These are phyloP conservation scores for Scaptodrosophila lebanonensis DNA, from an alignment of 1,140 invertebrate genomes.

Conservation along the genomic window DNA sequence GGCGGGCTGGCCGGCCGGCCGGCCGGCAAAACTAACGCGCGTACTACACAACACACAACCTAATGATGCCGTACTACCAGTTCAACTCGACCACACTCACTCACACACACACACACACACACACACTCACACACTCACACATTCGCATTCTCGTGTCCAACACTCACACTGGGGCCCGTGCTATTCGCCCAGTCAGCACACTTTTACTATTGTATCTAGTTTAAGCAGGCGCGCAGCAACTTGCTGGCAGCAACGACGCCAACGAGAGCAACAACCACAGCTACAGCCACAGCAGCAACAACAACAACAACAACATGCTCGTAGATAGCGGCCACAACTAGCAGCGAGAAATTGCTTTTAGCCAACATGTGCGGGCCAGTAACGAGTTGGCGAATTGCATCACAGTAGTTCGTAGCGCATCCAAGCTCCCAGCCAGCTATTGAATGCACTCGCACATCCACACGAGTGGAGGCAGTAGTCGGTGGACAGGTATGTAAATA, in stretches of 20 bases:
- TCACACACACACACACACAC: slow-evolving; percentile 1
- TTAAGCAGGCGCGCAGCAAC: slow-evolving; percentile 70
- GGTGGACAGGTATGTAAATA: no score
- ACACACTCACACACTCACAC: slow-evolving; percentile 5
- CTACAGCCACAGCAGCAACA: no score
- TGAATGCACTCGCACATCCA: no score
- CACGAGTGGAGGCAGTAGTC: no score
- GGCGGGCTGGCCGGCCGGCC: slow-evolving; percentile 48
- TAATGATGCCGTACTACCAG: slow-evolving; percentile 44
- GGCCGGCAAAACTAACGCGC: slow-evolving; percentile 53
- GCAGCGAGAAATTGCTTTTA: not conserved
- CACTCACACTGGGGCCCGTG: slow-evolving; percentile 13
- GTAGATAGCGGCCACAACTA: no score
- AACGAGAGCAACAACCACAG: slow-evolving; percentile 12
- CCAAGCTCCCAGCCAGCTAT: not conserved
- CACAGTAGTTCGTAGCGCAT: not conserved
- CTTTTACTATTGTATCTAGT: slow-evolving; percentile 77
- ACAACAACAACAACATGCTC: no score
- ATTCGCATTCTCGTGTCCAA: no score
- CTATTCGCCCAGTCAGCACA: slow-evolving; percentile 48
- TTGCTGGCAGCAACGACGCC: slow-evolving; percentile 23
- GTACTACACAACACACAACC: slow-evolving; percentile 2
- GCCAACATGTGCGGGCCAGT: not conserved
- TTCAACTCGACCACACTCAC: slow-evolving; percentile 26
- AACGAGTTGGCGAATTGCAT: not conserved